phyloP scores from a whole-genome alignment of 2,113 vertebrate species.

The Cynoglossus semilaevis region DNA sequence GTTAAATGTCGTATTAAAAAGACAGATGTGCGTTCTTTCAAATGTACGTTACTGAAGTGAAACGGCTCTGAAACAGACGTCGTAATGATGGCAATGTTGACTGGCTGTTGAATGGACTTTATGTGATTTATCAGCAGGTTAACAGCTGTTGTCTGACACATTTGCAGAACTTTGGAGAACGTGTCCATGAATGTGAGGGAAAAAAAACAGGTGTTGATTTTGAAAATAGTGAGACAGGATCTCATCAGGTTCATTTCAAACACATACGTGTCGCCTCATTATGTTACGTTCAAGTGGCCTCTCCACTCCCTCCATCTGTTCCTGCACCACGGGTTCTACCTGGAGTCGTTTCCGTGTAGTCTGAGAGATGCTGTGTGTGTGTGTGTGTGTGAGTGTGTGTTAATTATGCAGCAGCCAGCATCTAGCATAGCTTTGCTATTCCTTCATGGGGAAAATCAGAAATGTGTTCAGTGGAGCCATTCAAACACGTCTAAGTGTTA shows the following conservation, averaged over 20 bases:
- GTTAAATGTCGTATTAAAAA: constrained; percentile 22
- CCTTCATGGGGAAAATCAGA: constrained; percentile 40
- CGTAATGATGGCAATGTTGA: constrained; percentile 23
- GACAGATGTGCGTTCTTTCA: constrained; percentile 18
- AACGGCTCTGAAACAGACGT: constrained; percentile 15
- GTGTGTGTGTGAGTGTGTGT: constrained; percentile 48
- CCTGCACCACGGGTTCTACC: constrained; percentile 54
- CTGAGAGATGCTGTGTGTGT: constrained; percentile 49
- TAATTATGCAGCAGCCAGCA: constrained; percentile 66
- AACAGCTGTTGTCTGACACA: constrained; percentile 17
- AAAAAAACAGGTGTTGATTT: constrained; percentile 45
- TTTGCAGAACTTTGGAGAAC: constrained; percentile 21
- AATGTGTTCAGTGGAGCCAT: constrained; percentile 56
- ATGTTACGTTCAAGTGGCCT: constrained; percentile 61
- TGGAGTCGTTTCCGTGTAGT: constrained; percentile 57
- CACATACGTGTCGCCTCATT: constrained; percentile 56
- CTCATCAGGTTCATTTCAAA: constrained; percentile 54
- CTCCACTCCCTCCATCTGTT: constrained; percentile 64
- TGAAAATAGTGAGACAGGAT: constrained; percentile 50
- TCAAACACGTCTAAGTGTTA: constrained; percentile 56
- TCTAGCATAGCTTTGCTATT: constrained; percentile 42
- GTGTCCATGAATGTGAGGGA: constrained; percentile 18
- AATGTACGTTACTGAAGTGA: constrained; percentile 1
- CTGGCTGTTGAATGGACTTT: constrained; percentile 13
- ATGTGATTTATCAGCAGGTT: constrained; percentile 33